Evolutionary conservation across 2,113 vertebrate species (phyloP).

Genomic region (Otus sunia): DNA sequence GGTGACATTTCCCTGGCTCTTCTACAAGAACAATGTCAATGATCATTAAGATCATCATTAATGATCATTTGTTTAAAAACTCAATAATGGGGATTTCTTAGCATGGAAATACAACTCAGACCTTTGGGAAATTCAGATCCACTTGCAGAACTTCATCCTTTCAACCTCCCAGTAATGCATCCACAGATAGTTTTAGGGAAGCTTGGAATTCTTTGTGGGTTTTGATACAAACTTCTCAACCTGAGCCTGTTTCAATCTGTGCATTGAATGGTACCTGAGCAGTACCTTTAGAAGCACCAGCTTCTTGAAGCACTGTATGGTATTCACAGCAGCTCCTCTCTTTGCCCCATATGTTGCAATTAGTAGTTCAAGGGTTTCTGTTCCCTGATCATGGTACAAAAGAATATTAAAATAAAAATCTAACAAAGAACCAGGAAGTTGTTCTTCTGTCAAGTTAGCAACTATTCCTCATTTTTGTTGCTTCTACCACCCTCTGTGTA

Average conservation of each 20-base stretch:
- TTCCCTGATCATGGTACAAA: background rate
- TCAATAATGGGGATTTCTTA: constrained; percentile 14
- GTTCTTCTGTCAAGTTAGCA: background rate
- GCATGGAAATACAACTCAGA: background rate
- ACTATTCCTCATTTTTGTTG: background rate
- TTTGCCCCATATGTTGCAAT: background rate
- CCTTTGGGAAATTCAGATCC: background rate
- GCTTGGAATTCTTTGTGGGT: background rate
- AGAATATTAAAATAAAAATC: background rate
- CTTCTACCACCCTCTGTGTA: background rate
- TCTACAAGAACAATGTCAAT: background rate
- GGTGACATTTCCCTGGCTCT: background rate
- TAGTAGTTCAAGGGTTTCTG: background rate
- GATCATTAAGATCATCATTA: constrained; percentile 32
- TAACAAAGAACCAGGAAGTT: background rate
- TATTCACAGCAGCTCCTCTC: background rate
- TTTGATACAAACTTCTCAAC: background rate
- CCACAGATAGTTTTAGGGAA: background rate
- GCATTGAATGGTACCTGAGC: background rate
- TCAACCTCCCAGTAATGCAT: background rate
- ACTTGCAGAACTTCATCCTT: background rate
- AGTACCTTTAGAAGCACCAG: background rate
- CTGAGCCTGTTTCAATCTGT: background rate
- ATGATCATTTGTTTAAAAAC: constrained; percentile 36
- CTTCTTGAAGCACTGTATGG: background rate